Conservation (phyloP, 2,888 invertebrate species). For the Thecocarcelia acutangulata region DNA sequence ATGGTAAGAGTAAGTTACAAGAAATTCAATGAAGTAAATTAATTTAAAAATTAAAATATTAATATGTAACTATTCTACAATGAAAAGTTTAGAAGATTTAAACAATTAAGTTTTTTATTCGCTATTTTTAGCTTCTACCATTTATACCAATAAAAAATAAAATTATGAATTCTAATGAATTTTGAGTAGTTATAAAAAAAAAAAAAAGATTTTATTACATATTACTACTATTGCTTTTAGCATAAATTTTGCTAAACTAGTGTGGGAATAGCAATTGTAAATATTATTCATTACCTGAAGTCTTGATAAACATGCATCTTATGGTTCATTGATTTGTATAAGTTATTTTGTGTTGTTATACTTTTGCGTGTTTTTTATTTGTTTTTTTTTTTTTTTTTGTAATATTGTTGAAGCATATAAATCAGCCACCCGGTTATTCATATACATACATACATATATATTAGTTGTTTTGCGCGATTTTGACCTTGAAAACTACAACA, state of each 20-base stretch:
- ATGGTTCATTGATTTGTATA: slow-evolving; percentile 64
- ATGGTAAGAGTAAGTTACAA: too few species aligned
- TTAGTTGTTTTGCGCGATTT: slow-evolving; percentile 32
- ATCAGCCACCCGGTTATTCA: slow-evolving; percentile 13
- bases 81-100: too few species aligned
- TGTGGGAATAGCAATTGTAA: slow-evolving; percentile 21
- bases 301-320: slow-evolving; percentile 42
- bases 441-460: neutral
- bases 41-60: too few species aligned
- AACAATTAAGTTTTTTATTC: too few species aligned
- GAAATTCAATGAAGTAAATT: too few species aligned
- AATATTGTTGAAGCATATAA: neutral
- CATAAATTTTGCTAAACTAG: neutral
- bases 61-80: too few species aligned
- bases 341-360: slow-evolving; percentile 14
- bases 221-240: slow-evolving; percentile 5
- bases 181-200: too few species aligned
- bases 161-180: too few species aligned
- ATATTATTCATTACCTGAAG: slow-evolving; percentile 9
- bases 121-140: too few species aligned
- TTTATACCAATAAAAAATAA: too few species aligned
- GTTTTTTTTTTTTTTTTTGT: slow-evolving; percentile 20
- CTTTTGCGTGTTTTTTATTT: slow-evolving; percentile 32
- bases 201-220: too few species aligned
- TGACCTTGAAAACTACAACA: slow-evolving; percentile 60